Base-by-base conservation (phyloP, 2,888 invertebrate species). In the Empis livida region DNA sequence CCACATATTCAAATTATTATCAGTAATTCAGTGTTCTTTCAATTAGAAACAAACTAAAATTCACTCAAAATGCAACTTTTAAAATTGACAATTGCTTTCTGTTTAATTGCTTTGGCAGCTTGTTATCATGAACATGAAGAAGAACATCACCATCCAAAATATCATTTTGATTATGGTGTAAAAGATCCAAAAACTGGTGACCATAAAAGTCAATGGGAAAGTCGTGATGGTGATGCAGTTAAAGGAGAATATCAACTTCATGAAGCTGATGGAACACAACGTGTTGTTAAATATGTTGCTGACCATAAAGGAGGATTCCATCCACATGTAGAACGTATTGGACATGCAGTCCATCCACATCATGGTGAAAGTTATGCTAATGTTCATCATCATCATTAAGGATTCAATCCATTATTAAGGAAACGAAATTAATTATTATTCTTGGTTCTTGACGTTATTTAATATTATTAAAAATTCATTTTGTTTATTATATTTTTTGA, bases 161-260 rank as follows among this genome's bases (percentile, higher is more conserved):
- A 71, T 52, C 60, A 64, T 14, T 73, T 67, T 52, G 68, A 72
- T 52, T 73, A 72, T 53, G 72, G 71, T 2, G 73, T 73, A n/a
- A 67, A 71, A 53, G 72, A 72, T 49, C 59, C 63, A 2, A 70
- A 72, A 35, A 72, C 72, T 3, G 72, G 72, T 3, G 73, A 72
- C 48, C 63, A 68, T 17, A 72, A 73, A 55, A 67, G 66, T 49
- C 71, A 71, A 53, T 67, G 70, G 62, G 75, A 75, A 57, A 65
- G 70, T 37, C 68, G 74, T 32, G 71, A 74, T 55, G 75, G 75
- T 20, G 74, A 73, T 56, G 60, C 62, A 48, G 75, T 75, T 6
- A 73, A 74, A 52, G 66, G 66, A 10, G 39, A 16, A 11, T 39
- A 39, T 39, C 11, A 10, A 13, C 13, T 39, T 11, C 11, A 39